Evolutionary conservation across 2,113 vertebrate species (phyloP).

Genomic region (Campylorhamphus procurvoides): DNA sequence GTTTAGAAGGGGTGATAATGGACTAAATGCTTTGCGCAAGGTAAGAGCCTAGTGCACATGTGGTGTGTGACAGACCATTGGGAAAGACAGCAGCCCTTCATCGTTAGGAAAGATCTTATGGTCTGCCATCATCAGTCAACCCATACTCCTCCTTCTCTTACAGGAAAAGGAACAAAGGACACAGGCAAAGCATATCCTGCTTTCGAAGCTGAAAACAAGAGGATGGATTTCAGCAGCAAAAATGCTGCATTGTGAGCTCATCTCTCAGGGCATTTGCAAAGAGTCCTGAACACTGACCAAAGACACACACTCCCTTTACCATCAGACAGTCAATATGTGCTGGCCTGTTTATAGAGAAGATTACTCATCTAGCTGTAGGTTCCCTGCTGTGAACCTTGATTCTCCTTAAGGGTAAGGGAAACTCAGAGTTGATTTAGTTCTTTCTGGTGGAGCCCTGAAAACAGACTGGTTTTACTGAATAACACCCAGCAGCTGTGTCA

Average conservation of each 20-base stretch:
- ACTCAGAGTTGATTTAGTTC: not conserved
- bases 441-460: not conserved
- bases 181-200: not conserved
- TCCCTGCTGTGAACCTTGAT: not conserved
- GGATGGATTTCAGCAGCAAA: not conserved
- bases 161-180: not conserved
- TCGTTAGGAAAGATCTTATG: accelerated
- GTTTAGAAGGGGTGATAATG: not conserved
- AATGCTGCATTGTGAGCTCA: not conserved
- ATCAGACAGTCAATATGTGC: not conserved
- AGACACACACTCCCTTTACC: not conserved
- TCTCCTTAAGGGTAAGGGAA: not conserved
- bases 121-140: not conserved
- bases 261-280: not conserved
- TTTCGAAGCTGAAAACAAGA: not conserved
- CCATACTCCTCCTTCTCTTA: not conserved
- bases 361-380: not conserved
- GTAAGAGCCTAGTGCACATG: not conserved
- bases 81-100: not conserved
- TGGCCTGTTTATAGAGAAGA: not conserved
- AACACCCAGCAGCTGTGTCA: not conserved
- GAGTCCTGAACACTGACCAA: not conserved
- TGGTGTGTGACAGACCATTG: not conserved
- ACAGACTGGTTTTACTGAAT: not conserved
- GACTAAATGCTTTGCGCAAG: not conserved